phyloP scores from a whole-genome alignment of 2,113 vertebrate genomes.

The Formicarius rufipectus region DNA sequence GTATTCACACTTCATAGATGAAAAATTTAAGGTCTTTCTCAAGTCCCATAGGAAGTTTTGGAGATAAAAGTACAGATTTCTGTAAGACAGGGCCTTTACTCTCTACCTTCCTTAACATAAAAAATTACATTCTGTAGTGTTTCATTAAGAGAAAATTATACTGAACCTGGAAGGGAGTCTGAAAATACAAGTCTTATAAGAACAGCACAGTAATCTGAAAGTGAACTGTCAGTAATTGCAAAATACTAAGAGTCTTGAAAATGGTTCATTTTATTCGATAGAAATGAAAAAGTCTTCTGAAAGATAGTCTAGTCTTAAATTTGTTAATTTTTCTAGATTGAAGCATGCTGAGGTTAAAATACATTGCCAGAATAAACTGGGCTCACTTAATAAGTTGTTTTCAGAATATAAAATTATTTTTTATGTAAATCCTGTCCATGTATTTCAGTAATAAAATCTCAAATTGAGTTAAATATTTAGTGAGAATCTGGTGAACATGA shows the following conservation, averaged over 20 bases:
- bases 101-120: background rate
- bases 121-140: background rate
- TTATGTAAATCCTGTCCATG: background rate
- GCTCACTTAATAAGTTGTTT: background rate
- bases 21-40: background rate
- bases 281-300: background rate
- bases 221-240: background rate
- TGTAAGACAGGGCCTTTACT: background rate
- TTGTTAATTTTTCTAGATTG: background rate
- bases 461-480: background rate
- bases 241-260: background rate
- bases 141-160: background rate
- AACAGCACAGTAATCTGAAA: background rate
- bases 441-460: background rate
- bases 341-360: background rate
- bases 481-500: background rate
- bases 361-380: background rate
- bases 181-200: background rate
- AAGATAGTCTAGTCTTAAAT: background rate
- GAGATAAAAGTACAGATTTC: background rate
- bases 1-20: background rate
- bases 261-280: accelerated
- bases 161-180: background rate
- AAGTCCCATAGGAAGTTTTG: background rate
- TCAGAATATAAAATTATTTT: background rate